Base-by-base conservation (phyloP, 2,888 invertebrate genomes). In the Tromatobia lineatoria region DNA sequence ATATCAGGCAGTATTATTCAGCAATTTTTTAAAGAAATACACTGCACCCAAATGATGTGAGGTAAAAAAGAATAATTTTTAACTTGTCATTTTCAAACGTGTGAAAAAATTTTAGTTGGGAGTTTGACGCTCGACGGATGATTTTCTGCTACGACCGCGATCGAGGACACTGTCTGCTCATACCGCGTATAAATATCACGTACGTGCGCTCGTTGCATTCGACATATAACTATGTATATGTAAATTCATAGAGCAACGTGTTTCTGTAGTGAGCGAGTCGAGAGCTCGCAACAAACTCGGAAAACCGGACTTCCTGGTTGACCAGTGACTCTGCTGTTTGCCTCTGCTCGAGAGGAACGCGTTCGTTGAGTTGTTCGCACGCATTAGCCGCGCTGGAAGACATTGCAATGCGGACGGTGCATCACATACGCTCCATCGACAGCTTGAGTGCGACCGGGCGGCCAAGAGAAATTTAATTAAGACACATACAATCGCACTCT, bases 301-400 rank as follows among this genome's bases (percentile, higher is more conserved):
- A 80, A 74, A 80, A 73, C 73, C 73, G 73, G 80, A 80, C 73
- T 80, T 80, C 73, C 73, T 67, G 80, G 73, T 73, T 13, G 47
- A 54, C 45, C 70, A 54, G 25, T 34, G 25, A n/a, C 47, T 15
- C 29, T 8, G 52, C 54, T 2, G 34, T 34, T 18, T 8, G 23
- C 20, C n/a, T n/a, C n/a, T 42, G 38, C 3, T 4, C 23, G 38
- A 38, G 38, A 47, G 47, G 20, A 45, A 47, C 45, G 47, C 23
- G 47, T 25, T 38, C 34, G 50, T 52, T 38, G 20, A 54, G 38
- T 54, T 23, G 34, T 20, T 18, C 70, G 23, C 38, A 70, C 52
- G 47, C 52, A 38, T 54, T 20, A 18, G 34, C 13, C 10, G 23
- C 54, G 71, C 71, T 54, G 42, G 25, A 38, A 54, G 25, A 38